These are phyloP conservation scores for Nothobranchius furzeri DNA, from an alignment of 2,113 vertebrate species.

Conservation along the genomic window DNA sequence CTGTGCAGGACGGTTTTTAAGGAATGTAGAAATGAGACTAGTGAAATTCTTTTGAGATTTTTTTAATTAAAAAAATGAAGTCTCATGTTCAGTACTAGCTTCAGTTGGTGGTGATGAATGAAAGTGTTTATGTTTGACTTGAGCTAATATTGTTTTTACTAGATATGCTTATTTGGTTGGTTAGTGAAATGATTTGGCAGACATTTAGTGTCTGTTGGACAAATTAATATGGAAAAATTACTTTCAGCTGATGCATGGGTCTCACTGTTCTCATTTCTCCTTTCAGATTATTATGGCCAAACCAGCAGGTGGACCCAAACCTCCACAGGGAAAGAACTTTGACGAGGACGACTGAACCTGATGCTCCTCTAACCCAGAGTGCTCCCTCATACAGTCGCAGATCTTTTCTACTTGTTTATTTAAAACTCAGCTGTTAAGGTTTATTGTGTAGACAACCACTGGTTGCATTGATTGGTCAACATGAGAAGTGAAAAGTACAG, in stretches of 20 bases:
- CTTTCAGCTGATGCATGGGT: neutral
- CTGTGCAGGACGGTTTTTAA: neutral
- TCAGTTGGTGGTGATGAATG: too few relatives aligned
- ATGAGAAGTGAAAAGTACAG: slow-evolving; percentile 37
- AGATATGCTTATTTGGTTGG: too few relatives aligned
- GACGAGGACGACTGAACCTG: slow-evolving; percentile 92
- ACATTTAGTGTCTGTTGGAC: too few relatives aligned
- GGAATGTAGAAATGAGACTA: too few relatives aligned
- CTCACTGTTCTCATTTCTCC: neutral
- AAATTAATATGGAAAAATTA: too few relatives aligned
- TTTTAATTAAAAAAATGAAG: neutral
- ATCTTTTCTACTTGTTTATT: slow-evolving; percentile 76
- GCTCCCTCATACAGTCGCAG: slow-evolving; percentile 29
- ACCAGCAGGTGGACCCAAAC: slow-evolving; percentile 94
- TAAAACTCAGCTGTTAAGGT: slow-evolving; percentile 60
- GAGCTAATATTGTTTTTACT: too few relatives aligned
- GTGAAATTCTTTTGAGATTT: neutral
- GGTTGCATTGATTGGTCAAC: slow-evolving; percentile 31
- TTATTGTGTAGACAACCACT: slow-evolving; percentile 58
- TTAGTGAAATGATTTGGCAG: too few relatives aligned
- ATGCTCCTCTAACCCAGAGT: slow-evolving; percentile 16
- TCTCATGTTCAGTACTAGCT: neutral
- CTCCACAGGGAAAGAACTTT: slow-evolving; percentile 93
- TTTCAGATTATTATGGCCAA: slow-evolving; percentile 98
- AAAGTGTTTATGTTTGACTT: too few relatives aligned